Evolutionary conservation across 1,140 invertebrate species (phyloP), one percentile per base, ranked within the genome.

Genomic region (Panagrolaimus sp.): DNA sequence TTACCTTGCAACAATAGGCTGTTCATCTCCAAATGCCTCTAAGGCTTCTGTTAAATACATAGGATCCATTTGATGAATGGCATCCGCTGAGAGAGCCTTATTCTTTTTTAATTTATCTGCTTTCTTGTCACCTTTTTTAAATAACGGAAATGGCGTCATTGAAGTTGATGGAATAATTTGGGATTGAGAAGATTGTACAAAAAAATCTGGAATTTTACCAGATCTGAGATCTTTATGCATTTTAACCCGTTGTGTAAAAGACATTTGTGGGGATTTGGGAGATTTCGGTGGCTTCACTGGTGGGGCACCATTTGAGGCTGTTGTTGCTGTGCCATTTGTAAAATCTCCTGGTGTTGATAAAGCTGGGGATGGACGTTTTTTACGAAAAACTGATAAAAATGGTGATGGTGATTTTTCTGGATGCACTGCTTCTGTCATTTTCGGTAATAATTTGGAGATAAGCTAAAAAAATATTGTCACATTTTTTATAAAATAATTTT

Each of bases 1-100:
- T 57, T 66, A 75, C 74, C 74, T 77, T 31, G 74, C 74, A n/a
- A 75, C 74, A 20, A 66, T 69, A 23, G 74, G 74, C 47, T 76
- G 74, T 38, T 74, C 70, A 66, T 74, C 73, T 11, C 75, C 74
- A 61, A 76, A 57, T 23, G 76, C 71, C 31, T 74, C 38, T 20
- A 76, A 51, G 2, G 74, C 74, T 61, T 76, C 74, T 20, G 67
- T 73, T 42, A 76, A 63, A 27, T 78, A 69, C 13, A 42, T 68
- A n/a, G 74, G 66, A 63, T 76, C 74, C n/a, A 76, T 20, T 25
- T 76, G 61, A 53, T 65, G 45, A 23, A 76, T 74, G 20, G 64
- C 68, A 64, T 76, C 74, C 7, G 76, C 72, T 9, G 76, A 78
- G 38, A 73, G 14, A 44, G 66, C 66, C 42, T 70, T 70, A 16